Evolutionary conservation across 2,113 vertebrate species (phyloP).

Genomic region (Astatotilapia flaviijosephi): DNA sequence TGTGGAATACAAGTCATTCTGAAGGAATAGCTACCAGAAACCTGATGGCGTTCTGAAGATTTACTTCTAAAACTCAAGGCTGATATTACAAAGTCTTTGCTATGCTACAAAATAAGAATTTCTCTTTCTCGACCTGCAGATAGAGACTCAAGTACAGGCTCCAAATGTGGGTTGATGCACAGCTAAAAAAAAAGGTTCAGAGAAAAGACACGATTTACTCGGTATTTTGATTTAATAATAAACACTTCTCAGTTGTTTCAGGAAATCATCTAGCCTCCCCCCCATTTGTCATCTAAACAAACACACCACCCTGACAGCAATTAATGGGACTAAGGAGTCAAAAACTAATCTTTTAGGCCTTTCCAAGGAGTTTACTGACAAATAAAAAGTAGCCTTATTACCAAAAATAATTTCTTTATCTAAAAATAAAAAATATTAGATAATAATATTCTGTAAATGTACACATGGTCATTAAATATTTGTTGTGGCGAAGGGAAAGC

Average conservation of each 20-base stretch:
- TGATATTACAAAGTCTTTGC: constrained; percentile 47
- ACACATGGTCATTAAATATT: not conserved
- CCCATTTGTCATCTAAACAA: not conserved
- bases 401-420: not conserved
- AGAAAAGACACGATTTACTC: not conserved
- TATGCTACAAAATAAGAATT: constrained; percentile 1
- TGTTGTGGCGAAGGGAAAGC: not conserved
- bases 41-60: constrained; percentile 24
- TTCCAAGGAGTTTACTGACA: not conserved
- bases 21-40: not conserved
- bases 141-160: not conserved
- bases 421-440: not conserved
- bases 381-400: not conserved
- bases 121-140: constrained; percentile 6
- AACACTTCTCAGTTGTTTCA: not conserved
- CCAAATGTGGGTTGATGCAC: not conserved
- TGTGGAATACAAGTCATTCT: not conserved
- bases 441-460: not conserved
- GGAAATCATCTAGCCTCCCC: not conserved
- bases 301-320: not conserved
- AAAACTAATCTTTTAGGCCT: not conserved
- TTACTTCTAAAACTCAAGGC: constrained; percentile 14
- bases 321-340: not conserved
- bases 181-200: not conserved
- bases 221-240: not conserved